Conservation (phyloP, 2,888 invertebrate genomes). For the Melanostoma scalare region DNA sequence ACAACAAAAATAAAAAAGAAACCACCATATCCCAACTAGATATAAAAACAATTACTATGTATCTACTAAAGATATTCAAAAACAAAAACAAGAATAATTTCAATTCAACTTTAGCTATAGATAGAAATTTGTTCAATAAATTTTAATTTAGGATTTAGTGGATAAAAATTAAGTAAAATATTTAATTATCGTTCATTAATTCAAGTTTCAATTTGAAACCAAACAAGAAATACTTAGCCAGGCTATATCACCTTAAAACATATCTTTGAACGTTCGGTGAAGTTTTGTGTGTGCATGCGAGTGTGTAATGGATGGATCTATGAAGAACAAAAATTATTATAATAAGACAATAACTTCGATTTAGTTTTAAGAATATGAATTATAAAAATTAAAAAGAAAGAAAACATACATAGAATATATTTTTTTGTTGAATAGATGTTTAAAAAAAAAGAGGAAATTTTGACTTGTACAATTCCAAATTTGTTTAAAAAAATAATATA, state of each 20-base stretch:
- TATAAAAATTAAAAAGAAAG: constrained; percentile 10
- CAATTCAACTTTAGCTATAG: constrained; percentile 50
- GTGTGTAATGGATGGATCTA: constrained; percentile 63
- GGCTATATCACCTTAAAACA: constrained; percentile 82
- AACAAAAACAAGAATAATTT: constrained; percentile 38
- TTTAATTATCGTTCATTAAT: constrained; percentile 67
- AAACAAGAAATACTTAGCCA: constrained; percentile 77
- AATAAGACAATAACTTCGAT: constrained; percentile 33
- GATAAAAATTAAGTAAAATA: constrained; percentile 1
- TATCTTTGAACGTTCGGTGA: constrained; percentile 79
- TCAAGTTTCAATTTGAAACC: constrained; percentile 59
- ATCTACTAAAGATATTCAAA: constrained; percentile 10
- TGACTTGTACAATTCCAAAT: constrained; percentile 66
- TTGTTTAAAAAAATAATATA: constrained; percentile 17
- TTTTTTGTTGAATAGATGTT: constrained; percentile 32
- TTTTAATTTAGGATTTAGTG: constrained; percentile 27
- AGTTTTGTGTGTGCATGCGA: constrained; percentile 59
- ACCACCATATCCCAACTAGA: constrained; percentile 59
- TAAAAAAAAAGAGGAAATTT: constrained; percentile 26
- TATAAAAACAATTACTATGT: constrained; percentile 20
- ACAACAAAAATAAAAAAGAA: constrained; percentile 36
- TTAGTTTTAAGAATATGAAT: constrained; percentile 31
- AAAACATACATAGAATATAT: constrained; percentile 20
- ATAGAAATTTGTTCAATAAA: constrained; percentile 64
- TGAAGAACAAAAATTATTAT: constrained; percentile 19